A percentile compares a stretch with the other conserved stretches of the same genome.
Evolutionary conservation across 1,140 invertebrate species (phyloP).

Genomic region (Drosophila nebulosa): DNA sequence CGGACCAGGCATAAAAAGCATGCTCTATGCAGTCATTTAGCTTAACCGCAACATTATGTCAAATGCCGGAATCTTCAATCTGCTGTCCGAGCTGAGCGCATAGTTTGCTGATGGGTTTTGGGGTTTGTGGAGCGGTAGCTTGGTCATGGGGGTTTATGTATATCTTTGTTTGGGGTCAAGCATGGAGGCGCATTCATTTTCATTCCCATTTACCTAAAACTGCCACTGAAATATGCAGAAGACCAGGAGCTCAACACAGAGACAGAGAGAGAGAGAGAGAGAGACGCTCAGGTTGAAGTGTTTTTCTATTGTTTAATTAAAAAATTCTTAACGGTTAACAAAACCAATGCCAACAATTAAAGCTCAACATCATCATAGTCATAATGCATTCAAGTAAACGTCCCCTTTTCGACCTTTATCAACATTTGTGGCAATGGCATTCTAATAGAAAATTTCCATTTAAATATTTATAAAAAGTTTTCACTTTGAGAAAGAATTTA

Average conservation of each 20-base stretch:
- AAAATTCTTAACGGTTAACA: slow-evolving; percentile 18
- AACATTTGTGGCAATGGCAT: background rate
- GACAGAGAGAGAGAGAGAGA: slow-evolving; percentile 17
- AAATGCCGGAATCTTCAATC: slow-evolving; percentile 77
- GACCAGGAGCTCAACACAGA: slow-evolving; percentile 16
- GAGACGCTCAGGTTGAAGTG: too few species aligned
- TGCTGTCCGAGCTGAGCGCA: slow-evolving; percentile 41
- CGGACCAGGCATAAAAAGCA: slow-evolving; percentile 69
- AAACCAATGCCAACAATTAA: background rate
- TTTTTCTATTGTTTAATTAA: slow-evolving; percentile 44
- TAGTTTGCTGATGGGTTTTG: slow-evolving; percentile 28
- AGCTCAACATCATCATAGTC: background rate
- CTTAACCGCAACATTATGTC: slow-evolving; percentile 76
- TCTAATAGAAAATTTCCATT: slow-evolving; percentile 55
- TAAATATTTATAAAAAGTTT: slow-evolving; percentile 59
- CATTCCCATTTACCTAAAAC: slow-evolving; percentile 41
- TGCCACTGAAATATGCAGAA: slow-evolving; percentile 66
- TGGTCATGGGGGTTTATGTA: slow-evolving; percentile 61
- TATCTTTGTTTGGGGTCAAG: slow-evolving; percentile 48
- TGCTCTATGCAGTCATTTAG: slow-evolving; percentile 78
- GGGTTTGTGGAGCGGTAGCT: background rate
- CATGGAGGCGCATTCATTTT: slow-evolving; percentile 67
- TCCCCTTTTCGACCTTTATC: background rate
- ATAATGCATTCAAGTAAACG: background rate
- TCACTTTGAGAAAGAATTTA: slow-evolving; percentile 65